Conservation (phyloP, 2,888 invertebrate genomes). For the Luffia ferchaultella region DNA sequence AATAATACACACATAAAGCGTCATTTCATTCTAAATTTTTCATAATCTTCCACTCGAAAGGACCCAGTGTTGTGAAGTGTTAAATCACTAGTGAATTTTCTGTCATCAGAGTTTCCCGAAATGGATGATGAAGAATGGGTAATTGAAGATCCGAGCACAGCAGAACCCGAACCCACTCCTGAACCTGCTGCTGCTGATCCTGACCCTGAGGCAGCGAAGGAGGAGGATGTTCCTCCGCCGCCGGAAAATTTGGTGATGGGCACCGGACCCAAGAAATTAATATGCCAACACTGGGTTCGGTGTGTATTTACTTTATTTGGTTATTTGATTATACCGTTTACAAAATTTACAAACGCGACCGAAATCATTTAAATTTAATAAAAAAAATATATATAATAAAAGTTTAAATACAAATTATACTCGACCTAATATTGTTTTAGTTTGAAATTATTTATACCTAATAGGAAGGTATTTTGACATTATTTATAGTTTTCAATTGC, state of each 20-base stretch:
- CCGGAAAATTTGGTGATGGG: conserved; percentile 46
- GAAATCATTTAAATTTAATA: too few relatives aligned
- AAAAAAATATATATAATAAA: too few relatives aligned
- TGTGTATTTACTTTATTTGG: too few relatives aligned
- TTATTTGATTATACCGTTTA: too few relatives aligned
- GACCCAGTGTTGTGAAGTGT: conserved; percentile 8
- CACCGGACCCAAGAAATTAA: conserved; percentile 71
- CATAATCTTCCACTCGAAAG: conserved; percentile 15
- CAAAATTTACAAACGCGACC: too few relatives aligned
- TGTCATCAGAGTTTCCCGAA: conserved; percentile 41
- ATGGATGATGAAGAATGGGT: conserved; percentile 67
- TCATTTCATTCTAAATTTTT: too few relatives aligned
- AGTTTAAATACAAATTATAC: too few relatives aligned
- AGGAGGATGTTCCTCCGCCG: conserved; percentile 47
- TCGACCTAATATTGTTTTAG: too few relatives aligned
- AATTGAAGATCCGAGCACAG: conserved; percentile 42
- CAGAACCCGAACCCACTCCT: conserved; percentile 25
- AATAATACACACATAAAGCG: too few relatives aligned
- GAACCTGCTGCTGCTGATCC: conserved; percentile 27
- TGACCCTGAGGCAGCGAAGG: conserved; percentile 47
- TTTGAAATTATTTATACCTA: too few relatives aligned
- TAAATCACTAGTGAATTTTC: conserved; percentile 41
- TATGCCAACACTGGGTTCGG: conserved; percentile 87
- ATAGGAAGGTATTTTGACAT: too few relatives aligned
- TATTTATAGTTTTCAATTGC: too few relatives aligned